Base-by-base conservation (phyloP, 1,140 invertebrate genomes). In the Drosophila pruinosa region DNA sequence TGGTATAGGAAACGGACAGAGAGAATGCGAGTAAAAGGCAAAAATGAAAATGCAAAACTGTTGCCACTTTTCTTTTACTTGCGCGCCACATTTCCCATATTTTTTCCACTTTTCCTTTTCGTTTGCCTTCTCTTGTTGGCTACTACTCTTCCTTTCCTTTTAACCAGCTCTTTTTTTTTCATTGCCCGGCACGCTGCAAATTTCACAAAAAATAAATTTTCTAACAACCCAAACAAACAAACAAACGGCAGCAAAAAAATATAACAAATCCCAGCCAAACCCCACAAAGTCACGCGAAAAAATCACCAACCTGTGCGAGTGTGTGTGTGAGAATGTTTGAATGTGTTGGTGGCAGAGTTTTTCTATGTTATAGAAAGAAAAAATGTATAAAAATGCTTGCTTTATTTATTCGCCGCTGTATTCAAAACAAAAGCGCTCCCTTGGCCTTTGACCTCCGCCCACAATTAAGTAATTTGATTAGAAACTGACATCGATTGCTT, bases 21-120 rank as follows among this genome's bases (percentile, higher is more conserved):
- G 47, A 22, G 7, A 50, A 61, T 39, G 53, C 14, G 21, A 31
- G 21, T 22, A 31, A 15, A 4, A 14, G n/a, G 7, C 10, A 48
- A 48, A 48, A 24, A 48, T 19, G 14, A 28, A 38, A 69, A 57
- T 15, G 80, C 73, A 81, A 81, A 71, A 63, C 69, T 71, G 48
- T 89, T 89, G 63, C 78, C 79, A 81, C 85, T 89, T 89, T 88
- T 88, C 83, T 89, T 89, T 89, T 89, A 88, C 79, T 89, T 85
- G 75, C 75, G 67, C 72, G 54, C n/a, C 63, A 75, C 63, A 75
- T 64, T 70, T 70, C 64, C 59, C 75, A 77, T 65, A 71, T 86
- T 73, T 72, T 72, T 73, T 64, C 63, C 69, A 75, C 70, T 73
- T 78, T 72, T 78, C 53, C 69, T 81, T 81, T 67, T 48, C 72